phyloP scores from a whole-genome alignment of 2,797 vertebrate species.

The Dendrocincla tyrannina region DNA sequence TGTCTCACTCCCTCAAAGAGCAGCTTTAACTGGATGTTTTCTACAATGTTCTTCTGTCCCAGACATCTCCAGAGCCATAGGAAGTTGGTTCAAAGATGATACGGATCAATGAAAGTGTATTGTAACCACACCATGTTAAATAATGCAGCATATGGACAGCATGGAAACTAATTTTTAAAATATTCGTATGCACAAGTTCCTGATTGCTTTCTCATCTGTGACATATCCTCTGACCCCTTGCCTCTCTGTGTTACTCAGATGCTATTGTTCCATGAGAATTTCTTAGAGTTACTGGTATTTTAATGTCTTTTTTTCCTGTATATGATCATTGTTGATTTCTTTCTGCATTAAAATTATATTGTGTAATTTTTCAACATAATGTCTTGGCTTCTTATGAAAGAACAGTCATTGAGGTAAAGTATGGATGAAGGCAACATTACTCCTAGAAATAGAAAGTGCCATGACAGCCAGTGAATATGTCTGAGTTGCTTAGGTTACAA shows the following conservation, averaged over 20 bases:
- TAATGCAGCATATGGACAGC: not conserved
- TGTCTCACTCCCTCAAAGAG: not conserved
- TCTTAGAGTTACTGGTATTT: not conserved
- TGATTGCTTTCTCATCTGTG: not conserved
- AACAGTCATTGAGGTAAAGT: not conserved
- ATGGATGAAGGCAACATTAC: not conserved
- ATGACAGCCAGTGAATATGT: not conserved
- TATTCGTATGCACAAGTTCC: not conserved
- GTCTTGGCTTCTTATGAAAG: not conserved
- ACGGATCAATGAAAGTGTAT: not conserved
- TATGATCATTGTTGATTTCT: not conserved
- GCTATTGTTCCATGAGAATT: not conserved
- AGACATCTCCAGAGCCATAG: not conserved
- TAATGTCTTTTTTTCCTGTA: not conserved
- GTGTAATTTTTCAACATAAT: not conserved
- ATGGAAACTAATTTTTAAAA: conserved; percentile 9
- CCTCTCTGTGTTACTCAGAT: not conserved
- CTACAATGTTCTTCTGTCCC: not conserved
- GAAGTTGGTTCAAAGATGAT: not conserved
- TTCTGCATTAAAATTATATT: not conserved
- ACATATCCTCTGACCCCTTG: not conserved
- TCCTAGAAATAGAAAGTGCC: not conserved
- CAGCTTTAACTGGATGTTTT: not conserved
- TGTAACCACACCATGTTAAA: not conserved
- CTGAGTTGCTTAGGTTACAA: not conserved